These are phyloP conservation scores for Riparia riparia DNA, from an alignment of 2,113 vertebrate species.

Conservation along the genomic window DNA sequence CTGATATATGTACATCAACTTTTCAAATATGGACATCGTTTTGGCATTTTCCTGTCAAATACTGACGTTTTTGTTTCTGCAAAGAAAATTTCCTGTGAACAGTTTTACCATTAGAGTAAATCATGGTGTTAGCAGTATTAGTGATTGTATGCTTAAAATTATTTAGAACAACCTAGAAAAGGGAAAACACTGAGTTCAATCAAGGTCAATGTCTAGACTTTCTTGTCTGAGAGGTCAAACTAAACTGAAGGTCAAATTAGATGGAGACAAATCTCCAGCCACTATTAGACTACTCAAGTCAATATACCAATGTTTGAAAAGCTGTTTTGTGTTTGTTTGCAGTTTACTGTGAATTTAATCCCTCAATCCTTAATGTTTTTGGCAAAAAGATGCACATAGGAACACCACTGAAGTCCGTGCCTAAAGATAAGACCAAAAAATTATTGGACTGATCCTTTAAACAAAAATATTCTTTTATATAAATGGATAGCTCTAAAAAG, in stretches of 20 bases:
- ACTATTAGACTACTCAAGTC: background rate
- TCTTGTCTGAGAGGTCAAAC: slow-evolving; percentile 47
- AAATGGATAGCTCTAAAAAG: background rate
- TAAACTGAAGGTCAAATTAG: slow-evolving; percentile 53
- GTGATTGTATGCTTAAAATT: slow-evolving; percentile 12
- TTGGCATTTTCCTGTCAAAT: slow-evolving; percentile 28
- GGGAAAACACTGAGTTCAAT: slow-evolving; percentile 48
- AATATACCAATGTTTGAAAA: slow-evolving; percentile 11
- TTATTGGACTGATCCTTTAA: background rate
- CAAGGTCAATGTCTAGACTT: slow-evolving; percentile 75
- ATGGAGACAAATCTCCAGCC: slow-evolving; percentile 9
- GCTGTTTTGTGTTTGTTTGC: slow-evolving; percentile 22
- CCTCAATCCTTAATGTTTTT: background rate
- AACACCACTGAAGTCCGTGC: background rate
- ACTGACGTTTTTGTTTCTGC: background rate
- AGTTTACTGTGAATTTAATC: slow-evolving; percentile 50
- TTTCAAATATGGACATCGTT: background rate
- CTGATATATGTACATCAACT: background rate
- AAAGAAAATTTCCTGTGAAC: background rate
- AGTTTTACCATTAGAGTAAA: background rate
- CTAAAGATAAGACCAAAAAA: background rate
- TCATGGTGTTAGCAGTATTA: background rate
- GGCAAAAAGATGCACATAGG: background rate
- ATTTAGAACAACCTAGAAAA: background rate
- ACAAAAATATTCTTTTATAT: background rate